A percentile compares a stretch with the other conserved stretches of the same genome.
Conservation (phyloP, 2,888 invertebrate species). For the Trichogramma dendrolimi region DNA sequence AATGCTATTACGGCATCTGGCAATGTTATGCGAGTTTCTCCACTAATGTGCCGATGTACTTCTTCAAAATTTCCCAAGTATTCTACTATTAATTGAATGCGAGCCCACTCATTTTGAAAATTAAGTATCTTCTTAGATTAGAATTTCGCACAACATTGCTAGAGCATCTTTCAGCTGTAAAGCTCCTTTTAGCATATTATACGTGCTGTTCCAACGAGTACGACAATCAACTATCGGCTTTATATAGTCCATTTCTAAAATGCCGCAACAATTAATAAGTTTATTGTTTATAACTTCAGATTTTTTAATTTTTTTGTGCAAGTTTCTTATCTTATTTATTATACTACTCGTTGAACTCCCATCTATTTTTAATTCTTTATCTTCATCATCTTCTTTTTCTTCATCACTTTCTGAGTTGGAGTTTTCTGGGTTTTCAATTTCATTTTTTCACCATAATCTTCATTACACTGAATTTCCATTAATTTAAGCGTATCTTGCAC, state of each 20-base stretch:
- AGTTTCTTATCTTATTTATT: not conserved
- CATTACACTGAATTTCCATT: not conserved
- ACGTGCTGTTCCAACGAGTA: conserved; percentile 15
- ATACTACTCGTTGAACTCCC: not conserved
- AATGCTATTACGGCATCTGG: too few relatives aligned
- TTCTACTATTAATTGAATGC: not conserved
- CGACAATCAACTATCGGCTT: conserved; percentile 6
- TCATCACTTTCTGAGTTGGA: too few relatives aligned
- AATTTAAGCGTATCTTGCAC: conserved; percentile 14
- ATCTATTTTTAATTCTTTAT: not conserved
- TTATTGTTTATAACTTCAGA: not conserved
- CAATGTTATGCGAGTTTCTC: too few relatives aligned
- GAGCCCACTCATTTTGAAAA: not conserved
- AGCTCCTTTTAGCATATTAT: conserved; percentile 13
- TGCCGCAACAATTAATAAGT: not conserved
- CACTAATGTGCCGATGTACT: too few relatives aligned
- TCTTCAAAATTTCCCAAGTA: not conserved
- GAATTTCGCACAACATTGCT: conserved; percentile 9
- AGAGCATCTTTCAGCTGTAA: conserved; percentile 10
- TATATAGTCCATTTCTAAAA: conserved; percentile 2
- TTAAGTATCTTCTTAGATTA: not conserved
- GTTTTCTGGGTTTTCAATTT: too few relatives aligned
- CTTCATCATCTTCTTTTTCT: not conserved
- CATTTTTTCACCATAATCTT: too few relatives aligned
- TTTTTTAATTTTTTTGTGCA: not conserved